Percentiles rank a stretch among this genome's conserved stretches.
phyloP scores from a whole-genome alignment of 1,140 invertebrate species.

The Globodera ellingtonae region DNA sequence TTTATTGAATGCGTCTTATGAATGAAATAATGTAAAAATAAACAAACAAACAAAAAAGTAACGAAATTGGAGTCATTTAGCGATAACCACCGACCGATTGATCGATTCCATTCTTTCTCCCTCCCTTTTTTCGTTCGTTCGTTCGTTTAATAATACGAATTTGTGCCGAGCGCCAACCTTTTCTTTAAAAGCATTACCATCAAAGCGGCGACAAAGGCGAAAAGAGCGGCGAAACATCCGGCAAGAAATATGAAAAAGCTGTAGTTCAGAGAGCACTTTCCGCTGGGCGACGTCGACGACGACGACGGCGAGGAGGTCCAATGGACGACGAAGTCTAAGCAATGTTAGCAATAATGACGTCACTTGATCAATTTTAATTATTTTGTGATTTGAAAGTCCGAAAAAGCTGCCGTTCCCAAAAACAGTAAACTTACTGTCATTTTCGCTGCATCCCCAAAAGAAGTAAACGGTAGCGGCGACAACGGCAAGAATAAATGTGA shows the following conservation, averaged over 20 bases:
- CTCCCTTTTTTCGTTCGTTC: no score
- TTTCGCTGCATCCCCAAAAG: slow-evolving; percentile 5
- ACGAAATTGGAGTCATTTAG: neutral
- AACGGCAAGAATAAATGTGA: neutral
- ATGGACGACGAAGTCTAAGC: neutral
- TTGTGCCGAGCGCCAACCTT: slow-evolving; percentile 2
- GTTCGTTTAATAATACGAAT: slow-evolving; percentile 2
- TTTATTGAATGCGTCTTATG: no score
- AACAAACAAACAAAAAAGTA: neutral
- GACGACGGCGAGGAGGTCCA: slow-evolving; percentile 3
- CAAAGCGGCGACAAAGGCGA: neutral
- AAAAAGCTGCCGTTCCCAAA: no score
- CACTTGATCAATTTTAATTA: neutral
- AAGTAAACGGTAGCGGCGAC: slow-evolving; percentile 1
- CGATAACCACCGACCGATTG: neutral
- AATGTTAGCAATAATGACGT: neutral
- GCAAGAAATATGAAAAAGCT: neutral
- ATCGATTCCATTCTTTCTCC: no score
- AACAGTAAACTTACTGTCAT: slow-evolving; percentile 2
- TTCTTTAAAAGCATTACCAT: slow-evolving; percentile 8
- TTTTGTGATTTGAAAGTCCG: neutral
- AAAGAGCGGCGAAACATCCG: neutral
- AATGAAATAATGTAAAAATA: neutral
- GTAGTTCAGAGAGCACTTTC: neutral
- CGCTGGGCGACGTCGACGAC: neutral